phyloP scores from a whole-genome alignment of 2,113 vertebrate genomes.

The Pluvialis apricaria region DNA sequence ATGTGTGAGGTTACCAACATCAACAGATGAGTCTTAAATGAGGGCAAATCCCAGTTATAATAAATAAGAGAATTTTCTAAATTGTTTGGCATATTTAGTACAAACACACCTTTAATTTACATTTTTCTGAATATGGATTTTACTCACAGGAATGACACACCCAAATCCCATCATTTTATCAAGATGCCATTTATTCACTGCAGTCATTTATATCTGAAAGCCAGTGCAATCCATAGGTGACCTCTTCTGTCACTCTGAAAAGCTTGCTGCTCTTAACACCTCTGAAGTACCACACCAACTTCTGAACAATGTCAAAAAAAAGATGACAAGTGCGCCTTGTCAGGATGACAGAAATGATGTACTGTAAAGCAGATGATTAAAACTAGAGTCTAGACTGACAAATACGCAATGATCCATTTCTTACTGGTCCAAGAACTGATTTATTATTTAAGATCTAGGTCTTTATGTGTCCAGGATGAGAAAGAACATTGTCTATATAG shows the following conservation, averaged over 20 bases:
- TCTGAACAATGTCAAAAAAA: neutral
- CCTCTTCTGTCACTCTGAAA: neutral
- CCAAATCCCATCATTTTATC: neutral
- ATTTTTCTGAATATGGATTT: neutral
- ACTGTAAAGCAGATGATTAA: slow-evolving; percentile 12
- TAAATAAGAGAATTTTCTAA: neutral
- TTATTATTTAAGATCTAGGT: neutral
- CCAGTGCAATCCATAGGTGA: neutral
- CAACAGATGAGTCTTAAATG: neutral
- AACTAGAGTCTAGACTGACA: neutral
- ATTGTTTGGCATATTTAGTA: neutral
- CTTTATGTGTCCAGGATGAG: neutral
- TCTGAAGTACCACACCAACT: neutral
- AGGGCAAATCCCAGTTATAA: neutral
- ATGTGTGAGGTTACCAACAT: neutral
- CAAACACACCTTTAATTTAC: neutral
- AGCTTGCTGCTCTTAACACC: neutral
- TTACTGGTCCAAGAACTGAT: neutral
- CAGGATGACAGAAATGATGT: neutral
- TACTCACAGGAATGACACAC: neutral
- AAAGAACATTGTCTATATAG: neutral
- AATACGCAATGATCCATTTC: neutral
- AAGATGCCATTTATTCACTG: neutral
- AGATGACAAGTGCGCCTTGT: neutral
- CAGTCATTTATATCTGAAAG: neutral